Evolutionary conservation across 2,888 invertebrate genomes (phyloP).

Genomic region (Meliscaeva auricollis): DNA sequence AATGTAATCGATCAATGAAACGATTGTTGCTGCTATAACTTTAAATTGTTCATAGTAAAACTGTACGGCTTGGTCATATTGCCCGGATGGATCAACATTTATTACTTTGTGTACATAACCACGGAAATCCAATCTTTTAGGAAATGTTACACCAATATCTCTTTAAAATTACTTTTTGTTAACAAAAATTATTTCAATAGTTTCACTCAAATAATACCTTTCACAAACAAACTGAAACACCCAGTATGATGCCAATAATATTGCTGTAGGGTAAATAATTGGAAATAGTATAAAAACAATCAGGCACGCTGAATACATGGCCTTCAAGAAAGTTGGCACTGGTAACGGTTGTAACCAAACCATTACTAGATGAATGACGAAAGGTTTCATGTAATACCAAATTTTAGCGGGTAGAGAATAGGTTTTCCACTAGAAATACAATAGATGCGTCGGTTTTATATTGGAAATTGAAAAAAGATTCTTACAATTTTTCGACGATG

Average conservation of each 20-base stretch:
- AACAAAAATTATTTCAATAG: not conserved
- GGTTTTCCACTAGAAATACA: constrained; percentile 46
- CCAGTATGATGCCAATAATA: constrained; percentile 46
- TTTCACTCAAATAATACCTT: constrained; percentile 26
- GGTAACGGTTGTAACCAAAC: constrained; percentile 58
- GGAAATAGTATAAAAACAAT: constrained; percentile 53
- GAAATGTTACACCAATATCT: constrained; percentile 40
- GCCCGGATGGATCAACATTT: constrained; percentile 55
- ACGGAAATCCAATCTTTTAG: constrained; percentile 16
- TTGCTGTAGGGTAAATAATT: constrained; percentile 48
- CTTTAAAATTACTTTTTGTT: constrained; percentile 9
- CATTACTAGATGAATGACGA: constrained; percentile 38
- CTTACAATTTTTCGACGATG: constrained; percentile 68
- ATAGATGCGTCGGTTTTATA: too few species aligned
- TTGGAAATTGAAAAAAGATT: not conserved
- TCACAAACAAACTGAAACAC: constrained; percentile 49
- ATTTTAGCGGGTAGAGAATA: constrained; percentile 24
- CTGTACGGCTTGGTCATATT: constrained; percentile 29
- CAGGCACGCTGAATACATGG: constrained; percentile 39
- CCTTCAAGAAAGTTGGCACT: constrained; percentile 55
- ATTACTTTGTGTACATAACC: constrained; percentile 37
- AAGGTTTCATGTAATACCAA: constrained; percentile 61
- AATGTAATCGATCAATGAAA: constrained; percentile 37
- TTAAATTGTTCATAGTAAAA: constrained; percentile 23
- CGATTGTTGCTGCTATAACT: constrained; percentile 38